Percentiles rank a stretch among this genome's conserved stretches.
phyloP scores from a whole-genome alignment of 1,140 invertebrate species.

The Leptopilina clavipes region DNA sequence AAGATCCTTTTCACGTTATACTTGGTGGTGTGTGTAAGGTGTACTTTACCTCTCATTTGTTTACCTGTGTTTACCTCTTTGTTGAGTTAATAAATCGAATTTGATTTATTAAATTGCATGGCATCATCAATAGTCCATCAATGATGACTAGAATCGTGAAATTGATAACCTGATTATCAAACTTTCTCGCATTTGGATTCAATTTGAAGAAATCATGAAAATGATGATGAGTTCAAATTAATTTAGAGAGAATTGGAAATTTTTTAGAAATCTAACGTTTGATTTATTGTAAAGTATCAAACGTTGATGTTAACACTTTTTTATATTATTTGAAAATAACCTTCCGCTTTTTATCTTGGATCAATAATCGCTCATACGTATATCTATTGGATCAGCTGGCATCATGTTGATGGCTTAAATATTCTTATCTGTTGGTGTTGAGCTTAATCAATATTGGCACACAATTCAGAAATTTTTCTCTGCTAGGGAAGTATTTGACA shows the following conservation, averaged over 20 bases:
- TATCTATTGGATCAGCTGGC: conserved; percentile 27
- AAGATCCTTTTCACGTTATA: conserved; percentile 58
- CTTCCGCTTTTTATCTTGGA: conserved; percentile 26
- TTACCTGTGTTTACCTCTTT: conserved; percentile 18
- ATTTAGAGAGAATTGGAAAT: too few species aligned
- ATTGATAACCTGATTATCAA: conserved; percentile 22
- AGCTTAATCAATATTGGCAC: conserved; percentile 23
- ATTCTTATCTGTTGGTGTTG: conserved; percentile 15
- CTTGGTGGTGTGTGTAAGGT: too few species aligned
- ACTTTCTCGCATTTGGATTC: background rate
- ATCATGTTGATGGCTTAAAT: background rate
- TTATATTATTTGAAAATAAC: background rate
- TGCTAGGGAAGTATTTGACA: background rate
- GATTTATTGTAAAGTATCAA: too few species aligned
- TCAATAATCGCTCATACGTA: conserved; percentile 2
- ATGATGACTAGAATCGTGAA: background rate
- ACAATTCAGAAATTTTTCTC: background rate
- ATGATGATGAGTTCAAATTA: too few species aligned
- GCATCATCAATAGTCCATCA: conserved; percentile 14
- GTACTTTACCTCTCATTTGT: too few species aligned
- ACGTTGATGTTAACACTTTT: too few species aligned
- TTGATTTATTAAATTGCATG: background rate
- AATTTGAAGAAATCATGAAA: background rate
- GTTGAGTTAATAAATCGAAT: background rate
- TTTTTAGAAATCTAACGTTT: too few species aligned